Evolutionary conservation across 2,113 vertebrate species (phyloP), one percentile per base, ranked within the genome.

Genomic region (Hippocampus zosterae): DNA sequence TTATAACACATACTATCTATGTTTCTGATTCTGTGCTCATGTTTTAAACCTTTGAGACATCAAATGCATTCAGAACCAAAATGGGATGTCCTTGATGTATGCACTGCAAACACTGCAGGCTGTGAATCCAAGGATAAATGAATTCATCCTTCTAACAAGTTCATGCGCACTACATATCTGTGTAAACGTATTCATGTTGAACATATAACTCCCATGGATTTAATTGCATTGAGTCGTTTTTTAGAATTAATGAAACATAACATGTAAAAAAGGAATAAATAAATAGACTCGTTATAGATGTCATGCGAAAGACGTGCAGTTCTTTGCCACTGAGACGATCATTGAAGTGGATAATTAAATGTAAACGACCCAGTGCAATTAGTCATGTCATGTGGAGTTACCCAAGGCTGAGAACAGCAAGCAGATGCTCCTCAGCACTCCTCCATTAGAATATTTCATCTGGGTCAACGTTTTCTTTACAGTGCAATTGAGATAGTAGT

Each of bases 341-440:
- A 84, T 71, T 87, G 86, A 76, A 84, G 87, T 89, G 85, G 84
- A 90, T 90, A 91, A 92, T 92, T 90, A 92, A 92, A 92, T 90
- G 88, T 92, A 90, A 91, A 91, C 87, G 86, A 85, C 84, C 87
- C 84, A 77, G 77, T 86, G 86, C 90, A 91, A 92, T 92, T 92
- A 90, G 89, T 91, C 90, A 89, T 88, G 88, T 90, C 90, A 87
- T 81, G 80, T 78, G 86, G 87, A 86, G 83, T 86, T 37, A 90
- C 90, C 90, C 86, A 86, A 83, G 87, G 91, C 86, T 88, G 87
- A 87, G 87, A 82, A 73, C 83, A 84, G 84, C 4, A 60, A 91
- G 84, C 91, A 92, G 90, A 92, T 92, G 91, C 90, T 91, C 84
- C 91, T 91, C 89, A 88, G 89, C 89, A 88, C 74, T 88, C 91